These are phyloP conservation scores for Stratiolaelaps scimitus DNA, from an alignment of 1,140 invertebrate species.

Conservation along the genomic window DNA sequence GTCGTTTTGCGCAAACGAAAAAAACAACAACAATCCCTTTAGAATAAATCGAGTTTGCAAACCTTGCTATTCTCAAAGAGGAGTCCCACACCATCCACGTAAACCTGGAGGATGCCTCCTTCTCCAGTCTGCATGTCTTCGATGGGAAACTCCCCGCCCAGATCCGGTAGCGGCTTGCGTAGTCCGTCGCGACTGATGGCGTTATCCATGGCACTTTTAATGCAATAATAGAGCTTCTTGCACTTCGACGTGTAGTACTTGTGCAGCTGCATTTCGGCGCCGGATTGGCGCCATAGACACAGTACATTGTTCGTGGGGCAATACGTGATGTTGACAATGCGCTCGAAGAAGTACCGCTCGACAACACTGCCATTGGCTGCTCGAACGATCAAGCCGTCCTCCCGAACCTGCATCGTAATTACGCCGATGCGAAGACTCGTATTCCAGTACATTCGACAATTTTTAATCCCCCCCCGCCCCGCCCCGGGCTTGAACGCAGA, in stretches of 20 bases:
- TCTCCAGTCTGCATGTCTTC: conserved; percentile 91
- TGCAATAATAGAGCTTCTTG: conserved; percentile 93
- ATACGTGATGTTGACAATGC: conserved; percentile 98
- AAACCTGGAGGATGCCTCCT: conserved; percentile 93
- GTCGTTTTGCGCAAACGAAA: conserved; percentile 35
- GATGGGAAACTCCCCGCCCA: conserved; percentile 96
- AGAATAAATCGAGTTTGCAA: conserved; percentile 37
- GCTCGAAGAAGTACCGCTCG: conserved; percentile 96
- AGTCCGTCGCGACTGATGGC: conserved; percentile 34
- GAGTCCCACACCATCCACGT: conserved; percentile 95
- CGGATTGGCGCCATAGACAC: conserved; percentile 83
- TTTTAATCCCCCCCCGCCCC: too few species aligned
- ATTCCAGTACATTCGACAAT: too few species aligned
- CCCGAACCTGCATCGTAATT: conserved; percentile 52
- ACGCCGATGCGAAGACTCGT: too few species aligned
- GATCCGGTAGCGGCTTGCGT: conserved; percentile 47
- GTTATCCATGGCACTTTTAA: conserved; percentile 91
- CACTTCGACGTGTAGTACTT: conserved; percentile 99
- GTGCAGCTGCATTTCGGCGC: conserved; percentile 80
- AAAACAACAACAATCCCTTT: conserved; percentile 30
- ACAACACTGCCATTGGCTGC: conserved; percentile 86
- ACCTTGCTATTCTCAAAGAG: conserved; percentile 99
- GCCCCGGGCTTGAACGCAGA: too few species aligned
- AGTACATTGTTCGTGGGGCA: conserved; percentile 94
- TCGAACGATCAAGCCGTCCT: conserved; percentile 87